A percentile compares a stretch with the other conserved stretches of the same genome.
Evolutionary conservation across 2,113 vertebrate species (phyloP).

Genomic region (Pedetes capensis): DNA sequence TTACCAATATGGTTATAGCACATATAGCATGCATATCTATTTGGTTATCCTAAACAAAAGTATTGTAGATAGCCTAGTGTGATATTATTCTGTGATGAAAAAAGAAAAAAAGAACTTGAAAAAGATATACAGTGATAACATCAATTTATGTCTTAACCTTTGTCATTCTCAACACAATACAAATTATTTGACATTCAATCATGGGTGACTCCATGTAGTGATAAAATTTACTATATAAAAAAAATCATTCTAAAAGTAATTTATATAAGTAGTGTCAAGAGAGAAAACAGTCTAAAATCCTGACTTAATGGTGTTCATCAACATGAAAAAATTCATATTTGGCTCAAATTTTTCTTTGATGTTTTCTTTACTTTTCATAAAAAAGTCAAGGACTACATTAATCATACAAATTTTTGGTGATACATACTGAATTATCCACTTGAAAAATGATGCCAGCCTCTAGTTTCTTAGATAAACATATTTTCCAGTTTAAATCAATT

Average conservation of each 20-base stretch:
- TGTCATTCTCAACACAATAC: neutral
- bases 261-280: neutral
- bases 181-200: neutral
- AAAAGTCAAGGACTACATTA: neutral
- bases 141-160: neutral
- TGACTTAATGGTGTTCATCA: neutral
- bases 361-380: neutral
- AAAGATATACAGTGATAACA: neutral
- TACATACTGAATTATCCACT: neutral
- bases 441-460: neutral
- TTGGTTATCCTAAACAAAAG: neutral
- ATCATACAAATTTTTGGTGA: neutral
- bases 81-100: neutral
- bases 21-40: neutral
- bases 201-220: neutral
- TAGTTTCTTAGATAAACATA: neutral
- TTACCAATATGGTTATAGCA: neutral
- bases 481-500: neutral
- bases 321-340: neutral
- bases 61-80: neutral
- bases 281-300: neutral
- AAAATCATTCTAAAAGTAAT: neutral
- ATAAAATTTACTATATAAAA: neutral
- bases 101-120: neutral
- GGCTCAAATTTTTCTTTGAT: neutral